phyloP scores from a whole-genome alignment of 2,113 vertebrate species.

The Heterotis niloticus region DNA sequence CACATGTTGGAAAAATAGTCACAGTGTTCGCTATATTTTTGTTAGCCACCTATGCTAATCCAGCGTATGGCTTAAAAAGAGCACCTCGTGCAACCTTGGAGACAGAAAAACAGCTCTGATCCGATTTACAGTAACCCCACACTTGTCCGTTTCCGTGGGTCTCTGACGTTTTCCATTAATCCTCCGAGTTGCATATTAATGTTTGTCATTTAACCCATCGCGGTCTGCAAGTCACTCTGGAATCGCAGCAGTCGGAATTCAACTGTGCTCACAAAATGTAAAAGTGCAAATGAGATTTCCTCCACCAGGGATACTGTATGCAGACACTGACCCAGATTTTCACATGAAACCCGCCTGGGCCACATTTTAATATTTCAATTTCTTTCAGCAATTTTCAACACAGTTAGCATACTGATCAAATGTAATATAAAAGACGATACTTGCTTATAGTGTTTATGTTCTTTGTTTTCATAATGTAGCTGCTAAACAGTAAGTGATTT shows the following conservation, averaged over 20 bases:
- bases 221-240: slow-evolving; percentile 8
- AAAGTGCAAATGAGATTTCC: slow-evolving; percentile 34
- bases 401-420: slow-evolving; percentile 36
- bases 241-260: slow-evolving; percentile 13
- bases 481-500: not conserved
- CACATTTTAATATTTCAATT: slow-evolving; percentile 23
- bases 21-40: not conserved
- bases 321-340: slow-evolving; percentile 39
- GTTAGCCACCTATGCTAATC: no score
- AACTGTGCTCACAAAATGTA: slow-evolving; percentile 36
- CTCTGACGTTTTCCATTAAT: slow-evolving; percentile 3
- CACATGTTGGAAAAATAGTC: not conserved
- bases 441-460: not conserved
- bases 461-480: not conserved
- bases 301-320: slow-evolving; percentile 33
- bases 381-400: slow-evolving; percentile 34
- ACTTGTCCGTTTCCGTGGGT: not conserved
- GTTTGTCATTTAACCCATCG: slow-evolving; percentile 6
- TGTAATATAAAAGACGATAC: slow-evolving; percentile 7
- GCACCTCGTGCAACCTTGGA: not conserved
- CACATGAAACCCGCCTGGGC: slow-evolving; percentile 20
- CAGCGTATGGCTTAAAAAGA: no score
- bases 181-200: slow-evolving; percentile 25
- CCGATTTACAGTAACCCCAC: slow-evolving; percentile 11
- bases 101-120: not conserved